phyloP scores from a whole-genome alignment of 2,888 invertebrate species.

The Nemotelus nigrinus region DNA sequence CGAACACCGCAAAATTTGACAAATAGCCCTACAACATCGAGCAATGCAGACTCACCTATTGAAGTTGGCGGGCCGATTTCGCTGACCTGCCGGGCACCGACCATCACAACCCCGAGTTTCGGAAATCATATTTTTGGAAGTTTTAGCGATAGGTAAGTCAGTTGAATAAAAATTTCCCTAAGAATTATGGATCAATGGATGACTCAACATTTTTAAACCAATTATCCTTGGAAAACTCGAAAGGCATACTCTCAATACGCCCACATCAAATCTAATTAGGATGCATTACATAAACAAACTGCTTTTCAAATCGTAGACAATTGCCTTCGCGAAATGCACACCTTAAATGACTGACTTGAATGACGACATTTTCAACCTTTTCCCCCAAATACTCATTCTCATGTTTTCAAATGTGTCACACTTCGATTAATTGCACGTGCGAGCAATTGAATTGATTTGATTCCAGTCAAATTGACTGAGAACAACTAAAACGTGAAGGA shows the following conservation, averaged over 20 bases:
- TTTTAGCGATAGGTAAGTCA: constrained; percentile 68
- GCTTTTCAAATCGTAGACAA: too few relatives aligned
- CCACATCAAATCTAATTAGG: background rate
- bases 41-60: constrained; percentile 70
- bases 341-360: too few relatives aligned
- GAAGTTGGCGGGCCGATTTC: constrained; percentile 65
- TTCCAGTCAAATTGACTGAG: constrained; percentile 50
- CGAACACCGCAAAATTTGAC: constrained; percentile 64
- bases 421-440: constrained; percentile 56
- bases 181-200: background rate
- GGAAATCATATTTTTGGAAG: constrained; percentile 75
- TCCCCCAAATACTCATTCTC: background rate
- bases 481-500: constrained; percentile 9
- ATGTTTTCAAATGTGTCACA: constrained; percentile 33
- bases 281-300: too few relatives aligned
- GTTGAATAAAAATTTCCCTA: background rate
- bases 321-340: too few relatives aligned
- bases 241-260: background rate
- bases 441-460: constrained; percentile 56
- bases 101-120: constrained; percentile 70
- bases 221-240: too few relatives aligned
- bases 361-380: too few relatives aligned
- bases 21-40: constrained; percentile 70
- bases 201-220: background rate
- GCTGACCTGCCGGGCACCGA: constrained; percentile 59